These are phyloP conservation scores for Dicerorhinus sumatrensis DNA, from an alignment of 2,113 vertebrate genomes.

Conservation along the genomic window DNA sequence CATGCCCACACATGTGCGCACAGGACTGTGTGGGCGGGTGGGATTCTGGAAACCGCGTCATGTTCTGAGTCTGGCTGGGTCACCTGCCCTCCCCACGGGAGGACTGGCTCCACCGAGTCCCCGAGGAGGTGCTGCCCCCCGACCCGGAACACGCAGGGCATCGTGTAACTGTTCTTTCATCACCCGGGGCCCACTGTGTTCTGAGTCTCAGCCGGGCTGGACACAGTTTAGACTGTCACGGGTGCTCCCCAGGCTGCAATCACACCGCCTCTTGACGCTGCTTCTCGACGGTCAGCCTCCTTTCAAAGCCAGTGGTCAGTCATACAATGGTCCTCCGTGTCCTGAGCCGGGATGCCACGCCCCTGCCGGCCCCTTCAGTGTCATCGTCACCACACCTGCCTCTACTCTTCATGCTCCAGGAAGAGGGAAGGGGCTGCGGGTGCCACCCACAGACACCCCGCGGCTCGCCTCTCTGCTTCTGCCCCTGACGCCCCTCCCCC, in stretches of 20 bases:
- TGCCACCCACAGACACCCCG: accelerated
- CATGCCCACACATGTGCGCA: accelerated
- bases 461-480: neutral
- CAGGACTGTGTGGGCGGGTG: accelerated
- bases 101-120: neutral
- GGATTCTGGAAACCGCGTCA: accelerated
- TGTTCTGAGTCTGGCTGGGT: accelerated
- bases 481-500: accelerated
- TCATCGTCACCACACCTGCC: accelerated
- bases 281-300: neutral
- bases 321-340: neutral
- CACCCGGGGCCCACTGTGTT: too few species aligned
- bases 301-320: neutral
- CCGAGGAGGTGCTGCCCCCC: neutral
- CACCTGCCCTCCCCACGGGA: neutral
- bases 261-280: neutral
- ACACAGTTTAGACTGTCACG: accelerated
- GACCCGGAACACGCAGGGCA: accelerated
- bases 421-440: neutral
- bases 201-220: too few species aligned
- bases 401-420: accelerated
- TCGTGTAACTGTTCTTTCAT: accelerated
- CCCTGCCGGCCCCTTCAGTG: accelerated
- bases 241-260: accelerated
- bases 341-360: neutral